Base-by-base conservation (phyloP, 1,140 invertebrate genomes). In the Danaus melanippus region DNA sequence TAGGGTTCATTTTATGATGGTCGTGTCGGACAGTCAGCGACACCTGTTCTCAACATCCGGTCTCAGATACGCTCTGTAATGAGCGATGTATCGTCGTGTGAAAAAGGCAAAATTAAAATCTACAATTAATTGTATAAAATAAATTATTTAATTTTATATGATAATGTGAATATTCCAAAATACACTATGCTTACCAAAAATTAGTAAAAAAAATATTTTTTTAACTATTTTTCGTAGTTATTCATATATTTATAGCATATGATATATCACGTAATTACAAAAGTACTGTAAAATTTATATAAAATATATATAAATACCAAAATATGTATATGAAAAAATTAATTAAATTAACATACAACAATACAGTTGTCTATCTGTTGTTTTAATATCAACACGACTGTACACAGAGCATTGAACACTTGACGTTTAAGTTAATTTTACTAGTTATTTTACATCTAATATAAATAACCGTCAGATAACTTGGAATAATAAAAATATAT, bases 11-110 rank as follows among this genome's bases (percentile, higher is more conserved):
- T 54, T 63, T 63, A 11, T 43, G 57, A 17, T 50, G 21, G 54
- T 45, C 47, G 40, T 15, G 44, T 58, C 47, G 61, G 64, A 62
- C 62, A 64, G 65, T 60, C 65, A 66, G 60, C 64, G 75, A 78
- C 75, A 78, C 75, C 75, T 78, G 75, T 74, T 71, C 64, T 50
- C 58, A 58, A 64, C 71, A 76, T 79, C 76, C 76, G 76, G 74
- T 64, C 60, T 61, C 50, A 58, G 61, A 59, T 66, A 60, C 61
- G 56, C 65, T 64, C 62, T 63, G 54, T 75, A 70, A 71, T 70
- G 70, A 74, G 63, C 59, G 50, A 52, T 47, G 59, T 60, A 66
- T 60, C 56, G 43, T 67, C 39, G 39, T 9, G 46, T 41, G 42
- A 43, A 47, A 57, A 61, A 64, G 15, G 6, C 6, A 7, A 57